Conservation (phyloP, 1,140 invertebrate genomes). For the Cotesia vestalis region DNA sequence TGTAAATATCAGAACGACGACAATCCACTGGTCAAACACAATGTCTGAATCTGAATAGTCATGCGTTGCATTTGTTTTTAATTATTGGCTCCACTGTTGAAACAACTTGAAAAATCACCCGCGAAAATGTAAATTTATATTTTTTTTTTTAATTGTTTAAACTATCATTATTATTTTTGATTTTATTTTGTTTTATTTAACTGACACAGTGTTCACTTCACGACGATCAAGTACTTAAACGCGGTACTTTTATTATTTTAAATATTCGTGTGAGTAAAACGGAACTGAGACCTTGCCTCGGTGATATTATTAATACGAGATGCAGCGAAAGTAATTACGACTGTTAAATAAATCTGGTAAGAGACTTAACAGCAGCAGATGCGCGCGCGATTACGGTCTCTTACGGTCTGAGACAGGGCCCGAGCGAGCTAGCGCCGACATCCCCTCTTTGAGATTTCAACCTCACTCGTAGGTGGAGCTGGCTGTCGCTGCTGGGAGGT, state of each 20-base stretch:
- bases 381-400: conserved; percentile 53
- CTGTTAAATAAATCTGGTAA: background rate
- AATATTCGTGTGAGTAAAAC: background rate
- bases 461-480: conserved; percentile 37
- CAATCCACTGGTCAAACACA: no score
- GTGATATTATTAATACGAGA: no score
- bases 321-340: background rate
- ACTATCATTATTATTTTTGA: no score
- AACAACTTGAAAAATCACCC: no score
- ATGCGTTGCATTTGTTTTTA: background rate
- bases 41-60: no score
- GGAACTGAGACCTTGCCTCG: no score
- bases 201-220: no score
- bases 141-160: no score
- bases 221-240: no score
- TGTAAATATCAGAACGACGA: no score
- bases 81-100: background rate
- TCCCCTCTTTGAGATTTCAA: conserved; percentile 30
- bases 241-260: background rate
- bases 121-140: no score
- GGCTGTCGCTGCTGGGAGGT: conserved; percentile 19
- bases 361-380: conserved; percentile 31
- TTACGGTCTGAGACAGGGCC: conserved; percentile 50
- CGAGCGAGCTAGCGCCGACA: conserved; percentile 39
- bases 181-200: no score